Conservation (phyloP, 2,888 invertebrate genomes). For the Eupithecia centaureata region DNA sequence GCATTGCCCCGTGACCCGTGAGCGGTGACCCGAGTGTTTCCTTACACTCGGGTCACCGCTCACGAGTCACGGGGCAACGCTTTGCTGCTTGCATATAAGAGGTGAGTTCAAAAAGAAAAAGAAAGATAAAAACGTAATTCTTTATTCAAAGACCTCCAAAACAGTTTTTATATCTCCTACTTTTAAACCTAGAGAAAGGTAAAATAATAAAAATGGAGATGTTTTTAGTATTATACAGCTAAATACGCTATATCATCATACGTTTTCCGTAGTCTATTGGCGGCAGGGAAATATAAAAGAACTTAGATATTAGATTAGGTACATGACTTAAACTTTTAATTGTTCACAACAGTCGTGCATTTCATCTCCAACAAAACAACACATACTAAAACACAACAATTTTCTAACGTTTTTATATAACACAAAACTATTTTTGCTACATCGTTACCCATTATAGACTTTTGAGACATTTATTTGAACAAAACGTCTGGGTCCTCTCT, state of each 20-base stretch:
- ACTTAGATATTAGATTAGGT: too few relatives aligned
- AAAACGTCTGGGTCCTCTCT: neutral
- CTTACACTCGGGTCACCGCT: slow-evolving; percentile 55
- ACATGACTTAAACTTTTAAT: too few relatives aligned
- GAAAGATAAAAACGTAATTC: too few relatives aligned
- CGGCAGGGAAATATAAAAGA: too few relatives aligned
- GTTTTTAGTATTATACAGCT: too few relatives aligned
- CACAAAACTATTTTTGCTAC: neutral
- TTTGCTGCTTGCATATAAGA: slow-evolving; percentile 80
- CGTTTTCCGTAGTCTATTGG: too few relatives aligned
- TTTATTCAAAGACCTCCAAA: too few relatives aligned
- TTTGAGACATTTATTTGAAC: slow-evolving; percentile 6
- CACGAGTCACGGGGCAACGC: slow-evolving; percentile 75
- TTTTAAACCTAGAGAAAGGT: too few relatives aligned
- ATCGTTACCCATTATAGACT: neutral
- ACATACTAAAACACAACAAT: neutral
- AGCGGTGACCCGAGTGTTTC: slow-evolving; percentile 56
- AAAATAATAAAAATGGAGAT: too few relatives aligned
- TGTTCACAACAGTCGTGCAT: neutral
- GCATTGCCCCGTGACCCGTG: slow-evolving; percentile 69
- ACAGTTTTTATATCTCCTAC: too few relatives aligned
- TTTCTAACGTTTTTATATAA: neutral
- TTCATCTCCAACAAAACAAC: neutral
- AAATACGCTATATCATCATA: too few relatives aligned
- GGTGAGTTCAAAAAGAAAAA: too few relatives aligned